A percentile compares a stretch with the other conserved stretches of the same genome.
phyloP scores from a whole-genome alignment of 2,888 invertebrate genomes.

The Acrobasis suavella region DNA sequence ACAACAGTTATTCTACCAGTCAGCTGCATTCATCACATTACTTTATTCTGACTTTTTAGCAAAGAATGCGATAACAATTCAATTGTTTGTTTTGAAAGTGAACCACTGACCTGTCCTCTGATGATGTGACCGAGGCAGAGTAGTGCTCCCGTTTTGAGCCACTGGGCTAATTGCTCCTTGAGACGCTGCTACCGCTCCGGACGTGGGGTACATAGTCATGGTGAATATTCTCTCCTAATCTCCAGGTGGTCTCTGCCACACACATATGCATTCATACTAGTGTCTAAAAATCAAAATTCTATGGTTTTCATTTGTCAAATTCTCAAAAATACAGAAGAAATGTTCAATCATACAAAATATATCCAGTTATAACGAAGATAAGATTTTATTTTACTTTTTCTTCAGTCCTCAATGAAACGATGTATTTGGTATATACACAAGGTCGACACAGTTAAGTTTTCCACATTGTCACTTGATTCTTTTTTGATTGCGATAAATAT shows the following conservation, averaged over 20 bases:
- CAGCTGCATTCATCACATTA: no score
- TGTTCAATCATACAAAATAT: slow-evolving; percentile 15
- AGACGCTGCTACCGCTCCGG: slow-evolving; percentile 73
- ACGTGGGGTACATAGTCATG: slow-evolving; percentile 72
- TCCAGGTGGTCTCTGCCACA: slow-evolving; percentile 70
- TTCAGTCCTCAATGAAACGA: slow-evolving; percentile 59
- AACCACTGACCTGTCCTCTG: slow-evolving; percentile 68
- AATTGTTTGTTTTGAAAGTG: background rate
- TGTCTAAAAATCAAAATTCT: slow-evolving; percentile 46
- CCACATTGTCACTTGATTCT: slow-evolving; percentile 36
- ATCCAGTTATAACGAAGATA: slow-evolving; percentile 21
- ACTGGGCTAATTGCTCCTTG: slow-evolving; percentile 73
- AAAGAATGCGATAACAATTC: background rate
- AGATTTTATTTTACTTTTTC: slow-evolving; percentile 46
- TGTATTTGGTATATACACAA: slow-evolving; percentile 52
- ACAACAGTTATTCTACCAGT: no score
- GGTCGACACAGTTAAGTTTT: slow-evolving; percentile 54
- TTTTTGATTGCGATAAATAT: slow-evolving; percentile 28
- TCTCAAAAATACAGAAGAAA: slow-evolving; percentile 10
- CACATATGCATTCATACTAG: slow-evolving; percentile 74
- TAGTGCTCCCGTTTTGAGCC: slow-evolving; percentile 75
- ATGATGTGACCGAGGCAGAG: slow-evolving; percentile 75
- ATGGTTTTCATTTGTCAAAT: slow-evolving; percentile 40
- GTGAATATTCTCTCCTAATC: slow-evolving; percentile 63
- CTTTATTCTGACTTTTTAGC: background rate